Conservation (phyloP, 2,113 vertebrate species). For the Triplophysa rosa region DNA sequence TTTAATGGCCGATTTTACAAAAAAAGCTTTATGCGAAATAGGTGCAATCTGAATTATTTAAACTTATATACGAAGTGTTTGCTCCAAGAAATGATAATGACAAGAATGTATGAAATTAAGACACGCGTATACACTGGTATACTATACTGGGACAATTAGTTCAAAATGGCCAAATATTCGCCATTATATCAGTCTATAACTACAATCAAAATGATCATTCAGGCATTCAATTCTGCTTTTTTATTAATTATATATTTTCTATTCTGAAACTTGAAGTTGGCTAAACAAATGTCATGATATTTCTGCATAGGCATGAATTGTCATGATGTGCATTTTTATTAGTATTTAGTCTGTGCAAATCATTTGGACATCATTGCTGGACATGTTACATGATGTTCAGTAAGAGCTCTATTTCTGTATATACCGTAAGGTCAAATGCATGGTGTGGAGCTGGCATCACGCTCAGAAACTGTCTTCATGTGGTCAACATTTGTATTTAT, state of each 20-base stretch:
- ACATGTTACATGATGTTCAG: conserved; percentile 1
- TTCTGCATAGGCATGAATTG: background rate
- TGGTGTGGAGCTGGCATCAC: background rate
- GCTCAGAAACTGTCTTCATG: conserved; percentile 52
- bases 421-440: background rate
- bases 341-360: background rate
- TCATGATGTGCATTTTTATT: background rate
- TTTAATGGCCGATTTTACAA: background rate
- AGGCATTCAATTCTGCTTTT: conserved; percentile 1
- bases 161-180: background rate
- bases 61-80: no score
- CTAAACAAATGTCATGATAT: background rate
- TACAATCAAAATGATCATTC: background rate
- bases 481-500: conserved; percentile 30
- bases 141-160: no score
- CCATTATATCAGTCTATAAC: no score
- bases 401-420: background rate
- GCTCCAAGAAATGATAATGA: no score
- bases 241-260: background rate
- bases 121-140: no score
- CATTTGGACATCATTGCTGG: background rate
- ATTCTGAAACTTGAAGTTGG: conserved; percentile 15
- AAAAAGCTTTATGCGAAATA: no score
- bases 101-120: no score
- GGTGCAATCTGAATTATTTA: no score